Conservation (phyloP, 2,888 invertebrate species). For the Galerucella pusilla region DNA sequence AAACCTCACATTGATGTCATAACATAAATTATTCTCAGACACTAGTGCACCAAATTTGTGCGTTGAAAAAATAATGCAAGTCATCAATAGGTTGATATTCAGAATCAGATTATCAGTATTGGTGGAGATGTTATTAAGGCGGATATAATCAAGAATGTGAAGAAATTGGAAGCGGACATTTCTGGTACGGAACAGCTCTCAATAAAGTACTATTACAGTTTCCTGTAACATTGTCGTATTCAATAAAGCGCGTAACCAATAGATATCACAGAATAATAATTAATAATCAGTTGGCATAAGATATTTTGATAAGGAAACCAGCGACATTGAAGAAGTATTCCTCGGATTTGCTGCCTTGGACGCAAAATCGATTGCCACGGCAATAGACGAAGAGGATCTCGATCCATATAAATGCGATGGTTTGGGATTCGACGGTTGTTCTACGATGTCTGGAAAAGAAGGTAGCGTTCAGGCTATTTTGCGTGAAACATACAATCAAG, state of each 20-base stretch:
- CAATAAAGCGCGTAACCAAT: too few species aligned
- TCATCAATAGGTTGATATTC: slow-evolving; percentile 52
- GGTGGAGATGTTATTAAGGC: slow-evolving; percentile 46
- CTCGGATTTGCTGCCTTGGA: slow-evolving; percentile 48
- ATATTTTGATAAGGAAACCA: slow-evolving; percentile 38
- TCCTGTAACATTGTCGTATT: too few species aligned
- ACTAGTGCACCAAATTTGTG: slow-evolving; percentile 32
- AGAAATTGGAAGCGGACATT: slow-evolving; percentile 33
- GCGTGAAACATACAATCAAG: slow-evolving; percentile 33
- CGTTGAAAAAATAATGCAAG: slow-evolving; percentile 49
- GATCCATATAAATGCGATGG: slow-evolving; percentile 48
- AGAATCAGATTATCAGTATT: slow-evolving; percentile 53
- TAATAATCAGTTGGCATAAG: background rate
- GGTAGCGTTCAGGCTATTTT: slow-evolving; percentile 13
- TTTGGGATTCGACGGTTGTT: slow-evolving; percentile 51
- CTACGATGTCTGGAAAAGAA: slow-evolving; percentile 26
- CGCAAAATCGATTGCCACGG: slow-evolving; percentile 47
- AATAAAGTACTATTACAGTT: too few species aligned
- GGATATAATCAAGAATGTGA: slow-evolving; percentile 47
- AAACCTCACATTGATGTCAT: too few species aligned
- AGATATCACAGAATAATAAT: too few species aligned
- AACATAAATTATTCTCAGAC: too few species aligned
- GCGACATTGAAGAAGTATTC: slow-evolving; percentile 34
- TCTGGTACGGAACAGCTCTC: slow-evolving; percentile 48
- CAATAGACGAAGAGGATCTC: slow-evolving; percentile 43